Base-by-base conservation (phyloP, 2,888 invertebrate genomes). In the Bellardia pandia region DNA sequence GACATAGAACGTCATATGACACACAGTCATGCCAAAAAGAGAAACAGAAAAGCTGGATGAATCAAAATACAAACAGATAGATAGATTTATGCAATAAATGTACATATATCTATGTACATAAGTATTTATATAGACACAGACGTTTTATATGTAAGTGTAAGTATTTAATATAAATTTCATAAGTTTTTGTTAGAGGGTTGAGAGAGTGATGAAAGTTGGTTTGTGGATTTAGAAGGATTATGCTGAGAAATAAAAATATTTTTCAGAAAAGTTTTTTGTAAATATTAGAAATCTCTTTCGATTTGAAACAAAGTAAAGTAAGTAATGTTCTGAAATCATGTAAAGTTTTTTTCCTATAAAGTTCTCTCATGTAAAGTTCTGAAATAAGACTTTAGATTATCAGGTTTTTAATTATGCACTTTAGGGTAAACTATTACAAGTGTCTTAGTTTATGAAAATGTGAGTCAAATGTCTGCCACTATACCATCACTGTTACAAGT, bases 1-100 rank as follows among this genome's bases (percentile, higher is more conserved):
- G 85, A 85, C 80, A 81, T 45, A 72, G 23, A 80, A 83, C 11
- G 78, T 82, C 74, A 79, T 84, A 51, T 80, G 80, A 80, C 58
- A 71, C 56, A 76, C n/a, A 79, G 81, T 64, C 53, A 37, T 56
- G 9, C 53, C 33, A 80, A 40, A 71, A 66, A 7, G 11, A 37
- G 14, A 71, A 66, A 7, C 11, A 37, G 14, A 48, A 68, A 76
- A 58, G 9, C 45, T 72, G 60, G 53, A 68, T 77, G 60, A 74
- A 16, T 53, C 23, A 30, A 40, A 40, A 71, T 48, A 74, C 8
- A 45, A 68, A 74, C n/a, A 51, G 53, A 40, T n/a, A 14, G 33
- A 71, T 23, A 16, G 40, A 53, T 60, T 69, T 60, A 5, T 42
- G 37, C 45, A 51, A 30, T n/a, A 48, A 60, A 62, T 13, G 37